A percentile compares a stretch with the other conserved stretches of the same genome.
Conservation (phyloP, 2,113 vertebrate species). For the Chionomys nivalis region DNA sequence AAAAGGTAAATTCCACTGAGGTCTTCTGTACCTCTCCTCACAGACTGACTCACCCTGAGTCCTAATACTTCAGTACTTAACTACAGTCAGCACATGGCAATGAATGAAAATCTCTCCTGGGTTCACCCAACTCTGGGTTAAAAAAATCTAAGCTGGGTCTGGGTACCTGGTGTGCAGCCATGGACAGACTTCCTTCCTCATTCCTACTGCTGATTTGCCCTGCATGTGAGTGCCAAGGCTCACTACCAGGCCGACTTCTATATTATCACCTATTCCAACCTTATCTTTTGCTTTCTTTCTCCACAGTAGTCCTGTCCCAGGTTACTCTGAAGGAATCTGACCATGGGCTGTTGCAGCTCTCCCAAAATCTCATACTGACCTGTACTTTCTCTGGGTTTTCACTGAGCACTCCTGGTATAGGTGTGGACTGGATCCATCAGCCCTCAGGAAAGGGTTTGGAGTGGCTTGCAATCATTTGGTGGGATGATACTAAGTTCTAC, state of each 20-base stretch:
- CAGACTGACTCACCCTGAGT: not conserved
- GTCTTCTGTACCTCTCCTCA: accelerated
- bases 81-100: not conserved
- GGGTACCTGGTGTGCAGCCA: not conserved
- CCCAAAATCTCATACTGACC: not conserved
- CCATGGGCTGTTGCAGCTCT: not conserved
- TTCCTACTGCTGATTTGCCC: not conserved
- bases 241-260: accelerated
- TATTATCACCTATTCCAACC: not conserved
- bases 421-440: too few relatives aligned
- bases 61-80: too few relatives aligned
- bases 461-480: not conserved
- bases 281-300: not conserved
- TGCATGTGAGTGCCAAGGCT: not conserved
- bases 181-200: not conserved
- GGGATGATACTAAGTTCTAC: not conserved
- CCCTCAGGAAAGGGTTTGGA: too few relatives aligned
- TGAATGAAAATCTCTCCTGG: not conserved
- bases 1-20: not conserved
- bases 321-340: not conserved
- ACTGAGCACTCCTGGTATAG: too few relatives aligned
- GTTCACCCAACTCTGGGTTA: not conserved
- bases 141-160: not conserved
- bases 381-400: too few relatives aligned
- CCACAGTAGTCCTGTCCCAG: not conserved